phyloP scores from a whole-genome alignment of 2,113 vertebrate genomes.

The Siniperca knerii region DNA sequence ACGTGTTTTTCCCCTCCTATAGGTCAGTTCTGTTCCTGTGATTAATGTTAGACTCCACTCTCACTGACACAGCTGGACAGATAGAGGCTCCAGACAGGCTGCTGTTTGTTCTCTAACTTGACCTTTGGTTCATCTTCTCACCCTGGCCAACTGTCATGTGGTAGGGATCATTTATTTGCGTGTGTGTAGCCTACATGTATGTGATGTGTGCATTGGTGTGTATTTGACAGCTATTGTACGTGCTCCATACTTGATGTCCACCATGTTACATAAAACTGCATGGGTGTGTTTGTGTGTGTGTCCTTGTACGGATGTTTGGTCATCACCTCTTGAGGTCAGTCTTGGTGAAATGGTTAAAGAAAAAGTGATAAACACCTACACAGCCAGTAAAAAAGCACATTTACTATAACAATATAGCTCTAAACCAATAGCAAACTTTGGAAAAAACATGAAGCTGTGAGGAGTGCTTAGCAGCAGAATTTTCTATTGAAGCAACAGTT shows the following conservation, averaged over 20 bases:
- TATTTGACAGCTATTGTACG: not conserved
- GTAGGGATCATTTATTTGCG: not conserved
- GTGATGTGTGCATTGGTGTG: not conserved
- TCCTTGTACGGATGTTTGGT: not conserved
- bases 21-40: slow-evolving; percentile 10
- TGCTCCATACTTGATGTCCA: not conserved
- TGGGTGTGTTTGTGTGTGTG: not conserved
- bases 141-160: slow-evolving; percentile 31
- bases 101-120: slow-evolving; percentile 23
- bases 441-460: too few species aligned
- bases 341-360: not conserved
- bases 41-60: not conserved
- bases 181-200: not conserved
- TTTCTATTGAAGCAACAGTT: not conserved
- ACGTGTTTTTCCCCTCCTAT: not conserved
- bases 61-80: slow-evolving; percentile 29
- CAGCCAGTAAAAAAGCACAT: too few species aligned
- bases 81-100: slow-evolving; percentile 18
- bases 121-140: slow-evolving; percentile 43
- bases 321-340: too few species aligned
- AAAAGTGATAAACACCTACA: not conserved
- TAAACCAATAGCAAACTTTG: too few species aligned
- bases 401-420: too few species aligned
- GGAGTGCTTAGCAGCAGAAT: too few species aligned
- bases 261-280: not conserved